Conservation (phyloP, 2,888 invertebrate genomes). For the Scaptomyza caliginosa region DNA sequence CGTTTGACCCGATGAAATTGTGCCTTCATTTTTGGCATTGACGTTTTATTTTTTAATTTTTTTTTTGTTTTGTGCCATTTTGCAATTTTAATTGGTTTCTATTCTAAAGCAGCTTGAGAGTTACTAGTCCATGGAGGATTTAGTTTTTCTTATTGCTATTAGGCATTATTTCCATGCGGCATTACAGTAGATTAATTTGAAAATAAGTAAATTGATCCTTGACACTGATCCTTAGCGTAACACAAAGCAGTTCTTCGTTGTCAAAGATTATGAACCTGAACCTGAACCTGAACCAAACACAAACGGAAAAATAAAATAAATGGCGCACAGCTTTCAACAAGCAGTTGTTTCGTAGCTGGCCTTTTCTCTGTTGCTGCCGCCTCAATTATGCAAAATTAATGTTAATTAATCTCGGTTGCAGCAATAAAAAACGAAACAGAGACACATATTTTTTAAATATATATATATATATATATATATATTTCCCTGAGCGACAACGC, state of each 20-base stretch:
- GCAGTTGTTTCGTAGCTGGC: constrained; percentile 24
- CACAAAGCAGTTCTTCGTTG: constrained; percentile 14
- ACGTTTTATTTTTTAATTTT: constrained; percentile 19
- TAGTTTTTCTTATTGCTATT: constrained; percentile 41
- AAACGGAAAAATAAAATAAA: too few relatives aligned
- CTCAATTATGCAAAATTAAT: constrained; percentile 81
- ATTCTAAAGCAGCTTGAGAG: constrained; percentile 22
- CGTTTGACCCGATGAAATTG: constrained; percentile 37
- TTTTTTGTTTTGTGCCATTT: constrained; percentile 7
- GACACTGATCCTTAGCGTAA: constrained; percentile 61
- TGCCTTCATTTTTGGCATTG: constrained; percentile 23
- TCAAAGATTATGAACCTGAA: constrained; percentile 24
- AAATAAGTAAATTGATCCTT: constrained; percentile 56
- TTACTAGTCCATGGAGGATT: constrained; percentile 44
- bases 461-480: constrained; percentile 30
- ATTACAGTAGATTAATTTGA: constrained; percentile 60
- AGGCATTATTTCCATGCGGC: constrained; percentile 35
- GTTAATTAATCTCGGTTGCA: constrained; percentile 74
- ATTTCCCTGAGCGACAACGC: constrained; percentile 35
- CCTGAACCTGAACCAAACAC: neutral
- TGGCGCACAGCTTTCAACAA: constrained; percentile 35
- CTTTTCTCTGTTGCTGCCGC: constrained; percentile 31
- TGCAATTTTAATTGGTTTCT: constrained; percentile 59
- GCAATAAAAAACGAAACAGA: constrained; percentile 46
- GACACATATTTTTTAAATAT: constrained; percentile 29